Evolutionary conservation across 2,888 invertebrate genomes (phyloP).

Genomic region (Stramonita haemastoma): DNA sequence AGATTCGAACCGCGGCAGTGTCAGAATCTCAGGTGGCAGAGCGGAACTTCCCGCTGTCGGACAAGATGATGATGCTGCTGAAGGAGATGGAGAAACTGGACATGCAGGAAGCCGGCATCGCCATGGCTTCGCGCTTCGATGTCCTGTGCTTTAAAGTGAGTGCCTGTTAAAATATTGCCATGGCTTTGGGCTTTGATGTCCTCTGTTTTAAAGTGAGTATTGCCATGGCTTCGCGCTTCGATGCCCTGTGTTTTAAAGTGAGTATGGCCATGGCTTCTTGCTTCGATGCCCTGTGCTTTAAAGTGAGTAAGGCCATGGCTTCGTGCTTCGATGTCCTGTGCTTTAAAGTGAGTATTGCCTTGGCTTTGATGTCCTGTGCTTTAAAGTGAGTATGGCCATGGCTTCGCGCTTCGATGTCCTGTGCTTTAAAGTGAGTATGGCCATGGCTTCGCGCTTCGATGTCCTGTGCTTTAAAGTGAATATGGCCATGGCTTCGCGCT

Average conservation of each 20-base stretch:
- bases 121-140: slow-evolving; percentile 34
- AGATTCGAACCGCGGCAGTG: slow-evolving; percentile 35
- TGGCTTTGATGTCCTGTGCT: too few species aligned
- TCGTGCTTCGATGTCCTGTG: too few species aligned
- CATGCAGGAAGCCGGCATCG: not conserved
- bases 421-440: slow-evolving; percentile 30
- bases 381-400: not conserved
- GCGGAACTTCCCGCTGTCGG: slow-evolving; percentile 36
- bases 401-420: slow-evolving; percentile 34
- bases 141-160: slow-evolving; percentile 37
- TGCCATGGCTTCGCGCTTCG: slow-evolving; percentile 30
- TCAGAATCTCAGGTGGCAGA: slow-evolving; percentile 21
- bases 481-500: slow-evolving; percentile 25
- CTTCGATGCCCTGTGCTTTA: slow-evolving; percentile 34
- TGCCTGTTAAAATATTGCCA: too few species aligned
- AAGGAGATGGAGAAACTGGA: slow-evolving; percentile 37
- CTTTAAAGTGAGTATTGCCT: too few species aligned
- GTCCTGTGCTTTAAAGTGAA: slow-evolving; percentile 36
- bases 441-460: slow-evolving; percentile 34
- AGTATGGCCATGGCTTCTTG: slow-evolving; percentile 18
- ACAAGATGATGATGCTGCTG: slow-evolving; percentile 42
- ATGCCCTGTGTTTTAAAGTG: slow-evolving; percentile 37
- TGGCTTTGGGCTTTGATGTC: too few species aligned
- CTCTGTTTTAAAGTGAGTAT: too few species aligned
- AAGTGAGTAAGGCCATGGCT: slow-evolving; percentile 4